These are phyloP conservation scores for Syrmaticus mikado DNA, from an alignment of 2,113 vertebrate species.

Conservation along the genomic window DNA sequence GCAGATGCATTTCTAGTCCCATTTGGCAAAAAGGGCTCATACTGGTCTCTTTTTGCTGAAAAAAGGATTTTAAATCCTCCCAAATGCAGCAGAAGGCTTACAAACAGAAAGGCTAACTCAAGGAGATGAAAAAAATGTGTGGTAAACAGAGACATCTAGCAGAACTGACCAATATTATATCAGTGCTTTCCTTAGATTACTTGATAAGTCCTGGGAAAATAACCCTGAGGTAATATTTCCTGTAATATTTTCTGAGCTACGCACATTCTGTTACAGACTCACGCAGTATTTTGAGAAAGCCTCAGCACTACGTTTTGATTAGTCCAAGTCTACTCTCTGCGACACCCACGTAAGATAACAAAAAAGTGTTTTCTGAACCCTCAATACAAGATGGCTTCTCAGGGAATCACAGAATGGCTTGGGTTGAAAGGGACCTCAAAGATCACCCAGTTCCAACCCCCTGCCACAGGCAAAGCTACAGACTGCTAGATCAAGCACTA, in stretches of 20 bases:
- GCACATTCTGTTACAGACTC: neutral
- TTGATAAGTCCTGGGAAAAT: neutral
- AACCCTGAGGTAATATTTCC: neutral
- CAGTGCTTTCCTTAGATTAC: neutral
- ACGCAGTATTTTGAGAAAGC: neutral
- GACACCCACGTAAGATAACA: rapidly evolving
- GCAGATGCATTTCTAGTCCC: neutral
- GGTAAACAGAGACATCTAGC: neutral
- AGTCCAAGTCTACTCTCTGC: neutral
- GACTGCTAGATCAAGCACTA: too few relatives aligned
- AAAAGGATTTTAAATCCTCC: neutral
- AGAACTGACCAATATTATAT: rapidly evolving
- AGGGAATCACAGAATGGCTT: too few relatives aligned
- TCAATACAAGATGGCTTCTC: neutral
- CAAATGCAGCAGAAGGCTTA: neutral
- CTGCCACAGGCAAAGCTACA: too few relatives aligned
- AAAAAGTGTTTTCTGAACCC: neutral
- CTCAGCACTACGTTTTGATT: neutral
- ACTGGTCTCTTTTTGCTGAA: neutral
- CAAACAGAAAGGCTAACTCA: neutral
- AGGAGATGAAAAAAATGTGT: neutral
- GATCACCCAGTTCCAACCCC: too few relatives aligned
- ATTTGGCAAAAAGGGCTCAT: neutral
- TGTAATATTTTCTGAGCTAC: neutral
- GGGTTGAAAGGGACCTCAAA: too few relatives aligned